Percentiles rank a stretch among this genome's conserved stretches.
phyloP scores from a whole-genome alignment of 2,888 invertebrate genomes.

The Ochropleura plecta region DNA sequence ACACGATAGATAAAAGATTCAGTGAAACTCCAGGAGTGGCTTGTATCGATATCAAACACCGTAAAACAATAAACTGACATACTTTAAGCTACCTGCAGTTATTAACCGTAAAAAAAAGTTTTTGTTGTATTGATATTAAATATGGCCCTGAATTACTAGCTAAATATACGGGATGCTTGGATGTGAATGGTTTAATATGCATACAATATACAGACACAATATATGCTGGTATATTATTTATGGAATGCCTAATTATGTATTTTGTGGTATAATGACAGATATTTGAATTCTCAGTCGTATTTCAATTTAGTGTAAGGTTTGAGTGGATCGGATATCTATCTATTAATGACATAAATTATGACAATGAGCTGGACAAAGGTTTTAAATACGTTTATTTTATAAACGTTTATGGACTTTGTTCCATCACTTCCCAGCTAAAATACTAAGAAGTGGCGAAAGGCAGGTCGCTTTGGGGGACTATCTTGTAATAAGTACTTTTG shows the following conservation, averaged over 20 bases:
- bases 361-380: background rate
- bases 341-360: background rate
- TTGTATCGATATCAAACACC: background rate
- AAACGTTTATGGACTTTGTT: no score
- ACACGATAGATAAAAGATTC: no score
- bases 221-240: constrained; percentile 14
- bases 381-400: no score
- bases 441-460: no score
- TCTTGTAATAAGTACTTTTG: no score
- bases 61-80: background rate
- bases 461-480: no score
- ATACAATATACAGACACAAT: background rate
- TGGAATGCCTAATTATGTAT: constrained; percentile 2
- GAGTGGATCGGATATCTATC: background rate
- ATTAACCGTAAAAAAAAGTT: background rate
- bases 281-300: background rate
- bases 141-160: constrained; percentile 1
- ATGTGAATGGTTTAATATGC: background rate
- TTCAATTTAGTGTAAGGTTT: background rate
- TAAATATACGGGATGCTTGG: constrained; percentile 9
- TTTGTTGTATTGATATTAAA: background rate
- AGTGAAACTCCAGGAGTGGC: background rate
- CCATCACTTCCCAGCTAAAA: no score
- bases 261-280: background rate
- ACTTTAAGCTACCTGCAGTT: background rate